Percentiles rank a stretch among this genome's conserved stretches.
Conservation (phyloP, 1,140 invertebrate genomes). For the Conus betulinus region DNA sequence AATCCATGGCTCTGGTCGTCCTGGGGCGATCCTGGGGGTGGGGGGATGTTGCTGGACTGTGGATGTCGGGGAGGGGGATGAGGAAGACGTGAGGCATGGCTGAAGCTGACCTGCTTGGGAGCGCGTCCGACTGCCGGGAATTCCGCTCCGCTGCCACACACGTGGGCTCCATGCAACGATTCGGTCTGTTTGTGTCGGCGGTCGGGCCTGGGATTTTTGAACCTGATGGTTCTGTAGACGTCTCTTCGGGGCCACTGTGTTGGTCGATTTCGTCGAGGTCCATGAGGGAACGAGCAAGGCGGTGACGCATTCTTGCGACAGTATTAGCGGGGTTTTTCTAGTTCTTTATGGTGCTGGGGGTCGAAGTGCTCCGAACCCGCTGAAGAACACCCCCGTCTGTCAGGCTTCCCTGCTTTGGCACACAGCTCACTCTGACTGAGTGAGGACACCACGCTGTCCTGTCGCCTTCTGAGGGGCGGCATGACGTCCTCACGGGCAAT, state of each 20-base stretch:
- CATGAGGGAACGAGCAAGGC: constrained; percentile 17
- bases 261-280: constrained; percentile 6
- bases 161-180: background rate
- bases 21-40: background rate
- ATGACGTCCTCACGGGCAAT: background rate
- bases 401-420: background rate
- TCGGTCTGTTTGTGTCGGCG: background rate
- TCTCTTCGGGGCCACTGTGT: background rate
- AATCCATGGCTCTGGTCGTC: background rate
- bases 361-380: background rate
- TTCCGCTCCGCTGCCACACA: background rate
- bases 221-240: background rate
- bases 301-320: constrained; percentile 24
- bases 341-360: background rate
- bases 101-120: background rate
- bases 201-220: background rate
- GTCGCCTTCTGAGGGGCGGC: background rate
- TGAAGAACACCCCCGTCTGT: background rate
- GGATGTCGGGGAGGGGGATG: background rate
- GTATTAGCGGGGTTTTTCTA: constrained; percentile 16
- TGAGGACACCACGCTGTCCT: background rate
- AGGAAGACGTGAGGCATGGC: background rate
- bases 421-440: background rate
- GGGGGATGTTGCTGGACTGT: too few relatives aligned
- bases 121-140: background rate